These are phyloP conservation scores for Sandelia bainsii DNA, from an alignment of 2,797 vertebrate species.

Conservation along the genomic window DNA sequence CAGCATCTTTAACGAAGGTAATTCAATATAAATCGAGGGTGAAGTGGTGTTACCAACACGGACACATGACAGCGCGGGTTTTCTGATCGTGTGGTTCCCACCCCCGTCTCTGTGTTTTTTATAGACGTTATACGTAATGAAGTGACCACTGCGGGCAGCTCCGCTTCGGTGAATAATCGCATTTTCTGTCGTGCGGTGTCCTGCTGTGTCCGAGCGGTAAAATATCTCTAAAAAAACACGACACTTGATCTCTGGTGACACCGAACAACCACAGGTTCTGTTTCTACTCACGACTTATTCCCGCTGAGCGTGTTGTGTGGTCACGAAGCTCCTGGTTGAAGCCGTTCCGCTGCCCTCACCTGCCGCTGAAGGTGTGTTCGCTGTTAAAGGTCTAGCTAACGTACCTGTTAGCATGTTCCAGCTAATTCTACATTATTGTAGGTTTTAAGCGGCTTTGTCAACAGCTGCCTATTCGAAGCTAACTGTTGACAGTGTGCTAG, in stretches of 20 bases:
- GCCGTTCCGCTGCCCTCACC: slow-evolving; percentile 17
- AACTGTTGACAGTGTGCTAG: neutral
- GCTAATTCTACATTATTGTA: neutral
- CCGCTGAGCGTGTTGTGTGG: neutral
- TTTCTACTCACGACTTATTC: neutral
- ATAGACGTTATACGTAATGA: neutral
- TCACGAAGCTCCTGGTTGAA: neutral
- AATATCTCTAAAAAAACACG: neutral
- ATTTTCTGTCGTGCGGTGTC: slow-evolving; percentile 17
- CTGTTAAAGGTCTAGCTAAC: slow-evolving; percentile 49
- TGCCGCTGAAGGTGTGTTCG: slow-evolving; percentile 33
- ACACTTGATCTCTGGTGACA: accelerated
- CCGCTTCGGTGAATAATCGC: slow-evolving; percentile 36
- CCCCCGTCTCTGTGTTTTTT: neutral
- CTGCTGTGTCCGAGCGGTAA: neutral
- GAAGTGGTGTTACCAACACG: accelerated
- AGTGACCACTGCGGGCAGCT: slow-evolving; percentile 19
- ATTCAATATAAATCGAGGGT: accelerated
- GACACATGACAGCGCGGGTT: accelerated
- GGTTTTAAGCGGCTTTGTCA: neutral
- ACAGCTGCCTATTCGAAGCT: neutral
- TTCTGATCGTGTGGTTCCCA: accelerated
- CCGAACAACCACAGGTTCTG: neutral
- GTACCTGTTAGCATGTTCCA: neutral
- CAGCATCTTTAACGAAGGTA: slow-evolving; percentile 66